Base-by-base conservation (phyloP, 2,888 invertebrate genomes). In the Scaptomyza parva region DNA sequence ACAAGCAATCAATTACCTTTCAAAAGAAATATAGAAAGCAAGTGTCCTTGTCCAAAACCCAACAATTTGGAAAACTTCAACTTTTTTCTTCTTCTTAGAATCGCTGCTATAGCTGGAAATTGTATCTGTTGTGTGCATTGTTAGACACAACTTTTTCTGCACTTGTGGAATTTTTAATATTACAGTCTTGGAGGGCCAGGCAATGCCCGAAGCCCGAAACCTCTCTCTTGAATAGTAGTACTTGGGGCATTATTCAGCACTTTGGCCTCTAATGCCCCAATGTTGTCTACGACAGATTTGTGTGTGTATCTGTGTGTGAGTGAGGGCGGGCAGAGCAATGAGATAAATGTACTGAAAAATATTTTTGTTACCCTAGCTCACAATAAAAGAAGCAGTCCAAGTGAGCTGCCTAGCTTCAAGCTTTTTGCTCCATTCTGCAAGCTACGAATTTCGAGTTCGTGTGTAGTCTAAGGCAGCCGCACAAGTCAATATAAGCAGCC, bases 321-420 rank as follows among this genome's bases (percentile, higher is more conserved):
- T n/a, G 9, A 9, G 30, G 24, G 17, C 7, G 18, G 18, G 17
- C n/a, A 52, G 35, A 26, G 45, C 53, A 63, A 58, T 57, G 48
- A 64, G 54, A 76, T 69, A 69, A 72, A 76, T 76, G 71, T 63
- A 64, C 69, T 66, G 63, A 66, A 57, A 74, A 66, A 71, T 69
- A 76, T 69, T 64, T 67, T 48, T 37, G 50, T 55, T 41, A 41
- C 50, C 62, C 33, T 52, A 50, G 55, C 43, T 75, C 55, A 52
- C 55, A 75, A 63, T 75, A 75, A 69, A 74, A 59, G 55, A 33
- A 40, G 37, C 37, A 53, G 44, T 51, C 24, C 44, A 53, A 47
- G 24, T 28, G 35, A 43, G 66, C 47, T 30, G 14, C n/a, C 9
- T 2, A 39, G 7, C 37, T 50, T 7, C 9, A 20, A 28, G 17